A percentile compares a stretch with the other conserved stretches of the same genome.
These are phyloP conservation scores for Thunnus maccoyii DNA, from an alignment of 2,113 vertebrate genomes.

Conservation along the genomic window DNA sequence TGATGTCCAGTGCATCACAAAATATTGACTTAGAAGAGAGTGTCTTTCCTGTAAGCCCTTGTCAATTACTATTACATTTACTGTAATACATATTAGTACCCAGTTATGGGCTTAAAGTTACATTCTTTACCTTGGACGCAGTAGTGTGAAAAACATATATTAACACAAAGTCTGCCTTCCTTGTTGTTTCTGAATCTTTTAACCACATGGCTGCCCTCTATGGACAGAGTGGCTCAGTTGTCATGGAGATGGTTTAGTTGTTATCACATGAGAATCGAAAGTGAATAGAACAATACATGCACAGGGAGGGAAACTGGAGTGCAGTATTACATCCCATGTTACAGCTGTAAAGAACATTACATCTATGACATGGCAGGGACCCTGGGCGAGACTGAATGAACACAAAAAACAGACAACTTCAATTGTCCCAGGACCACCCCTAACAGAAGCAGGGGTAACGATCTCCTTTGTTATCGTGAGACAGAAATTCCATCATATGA, in stretches of 20 bases:
- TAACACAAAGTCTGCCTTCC: not conserved
- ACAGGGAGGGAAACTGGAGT: no score
- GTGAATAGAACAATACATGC: no score
- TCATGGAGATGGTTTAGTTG: not conserved
- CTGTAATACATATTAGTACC: not conserved
- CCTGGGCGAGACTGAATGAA: no score
- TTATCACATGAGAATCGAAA: not conserved
- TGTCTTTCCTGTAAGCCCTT: constrained; percentile 71
- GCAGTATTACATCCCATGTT: no score
- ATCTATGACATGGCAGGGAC: no score
- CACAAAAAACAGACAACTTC: no score
- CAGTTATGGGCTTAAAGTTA: not conserved
- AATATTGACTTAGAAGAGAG: not conserved
- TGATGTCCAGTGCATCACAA: constrained; percentile 38
- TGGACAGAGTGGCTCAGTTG: not conserved
- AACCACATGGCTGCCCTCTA: no score
- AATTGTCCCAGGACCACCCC: no score
- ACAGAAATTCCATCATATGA: no score
- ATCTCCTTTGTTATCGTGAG: no score
- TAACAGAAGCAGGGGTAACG: no score
- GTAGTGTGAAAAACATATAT: not conserved
- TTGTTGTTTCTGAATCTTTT: not conserved
- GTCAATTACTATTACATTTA: not conserved
- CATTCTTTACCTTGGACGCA: not conserved
- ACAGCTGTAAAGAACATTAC: no score